phyloP scores from a whole-genome alignment of 2,113 vertebrate genomes.

The human (Homo sapiens) region DNA sequence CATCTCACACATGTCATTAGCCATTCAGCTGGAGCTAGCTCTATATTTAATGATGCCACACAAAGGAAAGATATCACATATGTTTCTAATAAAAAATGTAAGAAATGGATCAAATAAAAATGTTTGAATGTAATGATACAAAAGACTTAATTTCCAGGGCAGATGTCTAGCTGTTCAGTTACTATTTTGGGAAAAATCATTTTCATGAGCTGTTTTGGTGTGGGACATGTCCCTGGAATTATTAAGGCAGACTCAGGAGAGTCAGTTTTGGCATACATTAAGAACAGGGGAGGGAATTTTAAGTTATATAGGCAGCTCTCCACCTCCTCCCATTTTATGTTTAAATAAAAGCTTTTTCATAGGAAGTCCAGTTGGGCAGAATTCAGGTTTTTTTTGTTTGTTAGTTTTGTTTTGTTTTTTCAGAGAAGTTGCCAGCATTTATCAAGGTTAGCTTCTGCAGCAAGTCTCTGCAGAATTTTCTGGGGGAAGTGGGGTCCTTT shows the following conservation, averaged over 20 bases:
- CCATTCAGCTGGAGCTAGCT: background rate
- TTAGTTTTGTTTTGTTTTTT: background rate
- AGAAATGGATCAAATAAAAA: background rate
- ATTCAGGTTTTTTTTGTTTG: background rate
- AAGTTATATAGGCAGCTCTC: background rate
- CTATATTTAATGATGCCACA: background rate
- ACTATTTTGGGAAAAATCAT: background rate
- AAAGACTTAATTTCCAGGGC: background rate
- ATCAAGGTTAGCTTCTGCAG: background rate
- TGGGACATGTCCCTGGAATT: background rate
- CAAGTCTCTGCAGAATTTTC: background rate
- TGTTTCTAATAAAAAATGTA: background rate
- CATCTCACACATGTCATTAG: background rate
- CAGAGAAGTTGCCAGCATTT: background rate
- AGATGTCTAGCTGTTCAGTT: background rate
- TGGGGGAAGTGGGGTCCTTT: rapidly evolving
- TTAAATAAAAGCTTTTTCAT: background rate
- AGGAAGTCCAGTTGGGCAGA: background rate
- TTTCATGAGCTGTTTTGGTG: background rate
- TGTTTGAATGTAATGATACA: background rate
- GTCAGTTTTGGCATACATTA: background rate
- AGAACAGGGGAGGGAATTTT: background rate
- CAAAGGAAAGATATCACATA: background rate
- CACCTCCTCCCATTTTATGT: background rate
- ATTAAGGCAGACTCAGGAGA: background rate